Conservation (phyloP, 2,113 vertebrate species). For the Thalassoma bifasciatum region DNA sequence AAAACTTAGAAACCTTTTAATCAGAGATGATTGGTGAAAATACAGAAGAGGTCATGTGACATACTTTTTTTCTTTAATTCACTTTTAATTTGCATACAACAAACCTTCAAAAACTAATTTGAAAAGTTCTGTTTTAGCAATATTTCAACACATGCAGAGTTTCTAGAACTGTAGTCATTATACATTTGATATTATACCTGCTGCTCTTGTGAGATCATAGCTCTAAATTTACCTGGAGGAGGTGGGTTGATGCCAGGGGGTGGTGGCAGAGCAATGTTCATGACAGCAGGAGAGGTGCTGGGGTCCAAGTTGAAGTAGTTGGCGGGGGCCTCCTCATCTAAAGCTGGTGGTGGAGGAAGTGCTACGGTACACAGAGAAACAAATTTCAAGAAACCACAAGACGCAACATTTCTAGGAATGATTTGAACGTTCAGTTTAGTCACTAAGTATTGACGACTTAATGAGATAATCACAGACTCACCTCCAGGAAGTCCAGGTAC, state of each 20-base stretch:
- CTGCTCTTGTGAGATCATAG: not conserved
- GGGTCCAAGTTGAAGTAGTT: slow-evolving; percentile 97
- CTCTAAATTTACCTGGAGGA: slow-evolving; percentile 87
- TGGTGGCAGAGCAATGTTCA: slow-evolving; percentile 92
- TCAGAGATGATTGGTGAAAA: too few relatives aligned
- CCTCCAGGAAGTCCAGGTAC: slow-evolving; percentile 95
- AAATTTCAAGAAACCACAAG: not conserved
- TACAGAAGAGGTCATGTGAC: too few relatives aligned
- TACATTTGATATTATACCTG: not conserved
- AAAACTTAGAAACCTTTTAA: not conserved
- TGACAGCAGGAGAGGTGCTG: slow-evolving; percentile 87
- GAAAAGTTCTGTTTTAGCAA: too few relatives aligned
- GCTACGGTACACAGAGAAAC: slow-evolving; percentile 74
- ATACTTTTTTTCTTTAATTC: too few relatives aligned
- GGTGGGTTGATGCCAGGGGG: slow-evolving; percentile 92
- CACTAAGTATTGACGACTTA: not conserved
- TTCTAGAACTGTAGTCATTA: too few relatives aligned
- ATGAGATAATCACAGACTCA: slow-evolving; percentile 62
- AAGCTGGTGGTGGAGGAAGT: slow-evolving; percentile 90
- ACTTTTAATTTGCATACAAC: too few relatives aligned
- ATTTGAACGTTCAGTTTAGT: not conserved
- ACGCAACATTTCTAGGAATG: not conserved
- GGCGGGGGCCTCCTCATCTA: slow-evolving; percentile 91
- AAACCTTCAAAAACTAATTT: too few relatives aligned
- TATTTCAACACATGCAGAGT: too few relatives aligned